Evolutionary conservation across 2,113 vertebrate genomes (phyloP).

Genomic region (Tricholaema leucomelas): DNA sequence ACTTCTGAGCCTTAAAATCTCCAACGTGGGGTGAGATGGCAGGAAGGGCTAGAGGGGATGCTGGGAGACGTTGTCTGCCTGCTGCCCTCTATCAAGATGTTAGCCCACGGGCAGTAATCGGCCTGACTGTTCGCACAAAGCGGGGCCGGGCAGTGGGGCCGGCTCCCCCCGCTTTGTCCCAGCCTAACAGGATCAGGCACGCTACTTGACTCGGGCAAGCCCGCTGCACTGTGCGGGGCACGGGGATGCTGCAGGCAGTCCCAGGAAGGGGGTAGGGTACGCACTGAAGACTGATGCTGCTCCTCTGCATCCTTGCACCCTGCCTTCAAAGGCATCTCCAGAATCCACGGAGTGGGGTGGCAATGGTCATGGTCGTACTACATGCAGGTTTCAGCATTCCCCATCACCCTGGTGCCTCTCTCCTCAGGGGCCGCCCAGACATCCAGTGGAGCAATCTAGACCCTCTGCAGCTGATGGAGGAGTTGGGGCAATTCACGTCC

Average conservation of each 20-base stretch:
- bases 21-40: background rate
- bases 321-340: background rate
- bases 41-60: background rate
- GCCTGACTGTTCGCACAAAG: slow-evolving; percentile 85
- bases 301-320: fast-evolving
- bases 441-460: slow-evolving; percentile 99
- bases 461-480: slow-evolving; percentile 92
- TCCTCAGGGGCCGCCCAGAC: slow-evolving; percentile 88
- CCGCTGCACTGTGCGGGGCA: background rate
- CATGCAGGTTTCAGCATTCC: background rate
- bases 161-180: slow-evolving; percentile 76
- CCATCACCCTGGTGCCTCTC: background rate
- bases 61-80: background rate
- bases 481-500: slow-evolving; percentile 92
- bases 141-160: slow-evolving; percentile 61
- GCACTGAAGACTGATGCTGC: background rate
- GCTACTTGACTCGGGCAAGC: slow-evolving; percentile 83
- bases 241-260: background rate
- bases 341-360: background rate
- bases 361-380: background rate
- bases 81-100: slow-evolving; percentile 86
- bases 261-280: background rate
- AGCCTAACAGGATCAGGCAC: slow-evolving; percentile 93
- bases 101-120: slow-evolving; percentile 83
- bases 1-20: background rate